Evolutionary conservation across 2,888 invertebrate species (phyloP).

Genomic region (Timema cristinae): DNA sequence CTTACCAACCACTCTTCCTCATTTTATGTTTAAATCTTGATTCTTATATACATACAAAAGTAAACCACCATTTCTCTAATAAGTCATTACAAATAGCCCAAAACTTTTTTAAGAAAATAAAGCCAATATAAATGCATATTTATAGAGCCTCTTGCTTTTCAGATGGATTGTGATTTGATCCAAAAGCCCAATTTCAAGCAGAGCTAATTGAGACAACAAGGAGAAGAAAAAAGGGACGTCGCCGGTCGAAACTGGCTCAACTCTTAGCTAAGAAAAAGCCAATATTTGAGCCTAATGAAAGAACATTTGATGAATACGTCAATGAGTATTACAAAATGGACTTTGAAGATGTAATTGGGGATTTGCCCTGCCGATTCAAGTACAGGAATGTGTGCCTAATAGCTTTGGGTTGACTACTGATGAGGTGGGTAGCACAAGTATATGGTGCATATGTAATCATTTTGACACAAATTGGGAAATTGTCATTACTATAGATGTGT

Average conservation of each 20-base stretch:
- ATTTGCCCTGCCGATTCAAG: slow-evolving; percentile 87
- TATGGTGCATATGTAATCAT: background rate
- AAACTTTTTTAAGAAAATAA: too few relatives aligned
- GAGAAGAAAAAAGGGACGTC: slow-evolving; percentile 39
- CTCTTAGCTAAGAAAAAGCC: slow-evolving; percentile 75
- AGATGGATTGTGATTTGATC: slow-evolving; percentile 89
- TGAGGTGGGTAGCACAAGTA: slow-evolving; percentile 64
- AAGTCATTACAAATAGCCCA: too few relatives aligned
- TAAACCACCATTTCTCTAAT: too few relatives aligned
- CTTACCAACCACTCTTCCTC: too few relatives aligned
- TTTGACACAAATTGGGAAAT: too few relatives aligned
- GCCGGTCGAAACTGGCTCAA: slow-evolving; percentile 72
- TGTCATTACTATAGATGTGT: too few relatives aligned
- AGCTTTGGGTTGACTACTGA: slow-evolving; percentile 86
- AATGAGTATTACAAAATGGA: slow-evolving; percentile 94
- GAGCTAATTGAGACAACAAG: slow-evolving; percentile 52
- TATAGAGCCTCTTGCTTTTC: slow-evolving; percentile 33
- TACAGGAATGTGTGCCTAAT: slow-evolving; percentile 88
- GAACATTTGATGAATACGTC: slow-evolving; percentile 80
- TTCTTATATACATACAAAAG: too few relatives aligned
- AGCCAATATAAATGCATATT: slow-evolving; percentile 6
- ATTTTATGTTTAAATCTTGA: too few relatives aligned
- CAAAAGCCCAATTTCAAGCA: slow-evolving; percentile 51
- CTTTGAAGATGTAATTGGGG: slow-evolving; percentile 93
- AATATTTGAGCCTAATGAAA: slow-evolving; percentile 71